A percentile compares a stretch with the other conserved stretches of the same genome.
Evolutionary conservation across 30 jellyfish, hydroid and myxozoan genomes (phyloP).

Genomic region (Turritopsis dohrnii): DNA sequence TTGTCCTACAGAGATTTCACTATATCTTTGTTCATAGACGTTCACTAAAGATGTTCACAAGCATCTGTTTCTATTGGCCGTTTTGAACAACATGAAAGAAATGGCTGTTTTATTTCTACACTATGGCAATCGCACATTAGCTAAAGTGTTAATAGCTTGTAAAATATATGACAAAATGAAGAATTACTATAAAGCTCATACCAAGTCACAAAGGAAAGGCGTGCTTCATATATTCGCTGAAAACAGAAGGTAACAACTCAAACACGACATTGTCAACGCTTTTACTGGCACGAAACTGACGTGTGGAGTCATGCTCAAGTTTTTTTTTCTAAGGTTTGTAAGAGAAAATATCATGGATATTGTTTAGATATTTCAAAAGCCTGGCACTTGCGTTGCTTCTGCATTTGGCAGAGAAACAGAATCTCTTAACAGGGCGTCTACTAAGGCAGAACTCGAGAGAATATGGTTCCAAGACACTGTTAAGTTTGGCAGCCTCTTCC

Average conservation of each 20-base stretch:
- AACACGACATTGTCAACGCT: no score
- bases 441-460: not conserved
- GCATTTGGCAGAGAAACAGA: not conserved
- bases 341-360: no score
- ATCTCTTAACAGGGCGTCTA: not conserved
- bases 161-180: not conserved
- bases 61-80: slow-evolving; percentile 1
- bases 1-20: not conserved
- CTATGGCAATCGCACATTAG: not conserved
- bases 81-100: slow-evolving; percentile 7
- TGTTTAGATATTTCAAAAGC: not conserved
- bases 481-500: slow-evolving; percentile 18
- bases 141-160: not conserved
- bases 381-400: not conserved
- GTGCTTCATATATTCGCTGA: not conserved
- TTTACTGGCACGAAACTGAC: no score
- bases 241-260: not conserved
- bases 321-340: no score
- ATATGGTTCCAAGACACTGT: not conserved
- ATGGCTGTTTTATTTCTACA: slow-evolving; percentile 10
- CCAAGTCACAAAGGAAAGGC: slow-evolving; percentile 1
- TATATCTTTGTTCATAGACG: not conserved
- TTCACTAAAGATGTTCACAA: not conserved
- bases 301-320: no score
- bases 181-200: not conserved